Evolutionary conservation across 1,140 invertebrate genomes (phyloP).

Genomic region (Drosophila kikkawai): DNA sequence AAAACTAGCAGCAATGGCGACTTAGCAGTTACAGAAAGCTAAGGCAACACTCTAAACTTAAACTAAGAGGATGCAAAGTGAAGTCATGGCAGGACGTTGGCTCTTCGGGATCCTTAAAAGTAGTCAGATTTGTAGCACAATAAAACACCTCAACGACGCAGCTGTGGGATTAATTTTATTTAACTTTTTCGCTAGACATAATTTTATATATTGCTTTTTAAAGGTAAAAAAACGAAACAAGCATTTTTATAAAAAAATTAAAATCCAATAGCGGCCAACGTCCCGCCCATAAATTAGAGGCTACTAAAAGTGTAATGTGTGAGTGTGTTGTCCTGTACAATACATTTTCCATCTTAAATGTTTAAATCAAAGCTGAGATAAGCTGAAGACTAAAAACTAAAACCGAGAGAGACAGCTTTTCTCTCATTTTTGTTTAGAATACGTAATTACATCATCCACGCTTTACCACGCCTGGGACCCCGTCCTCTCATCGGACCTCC

Average conservation of each 20-base stretch:
- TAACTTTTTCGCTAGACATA: neutral
- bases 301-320: neutral
- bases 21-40: conserved; percentile 25
- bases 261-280: conserved; percentile 4
- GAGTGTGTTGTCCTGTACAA: conserved; percentile 8
- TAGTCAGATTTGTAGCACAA: neutral
- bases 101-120: neutral
- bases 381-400: conserved; percentile 57
- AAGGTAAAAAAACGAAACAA: neutral
- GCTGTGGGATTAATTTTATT: conserved; percentile 48
- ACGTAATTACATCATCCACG: conserved; percentile 81
- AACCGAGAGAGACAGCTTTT: conserved; percentile 1
- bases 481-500: conserved; percentile 65
- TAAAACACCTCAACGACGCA: conserved; percentile 42
- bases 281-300: neutral
- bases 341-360: conserved; percentile 21
- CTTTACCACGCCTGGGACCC: conserved; percentile 80
- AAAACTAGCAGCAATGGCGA: conserved; percentile 35
- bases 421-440: conserved; percentile 38
- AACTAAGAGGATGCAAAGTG: conserved; percentile 2
- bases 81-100: conserved; percentile 49
- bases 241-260: neutral
- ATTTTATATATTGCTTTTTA: conserved; percentile 4
- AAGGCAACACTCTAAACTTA: conserved; percentile 49
- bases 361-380: conserved; percentile 67